Conservation (phyloP, 1,140 invertebrate species). For the Mylabris phalerata region DNA sequence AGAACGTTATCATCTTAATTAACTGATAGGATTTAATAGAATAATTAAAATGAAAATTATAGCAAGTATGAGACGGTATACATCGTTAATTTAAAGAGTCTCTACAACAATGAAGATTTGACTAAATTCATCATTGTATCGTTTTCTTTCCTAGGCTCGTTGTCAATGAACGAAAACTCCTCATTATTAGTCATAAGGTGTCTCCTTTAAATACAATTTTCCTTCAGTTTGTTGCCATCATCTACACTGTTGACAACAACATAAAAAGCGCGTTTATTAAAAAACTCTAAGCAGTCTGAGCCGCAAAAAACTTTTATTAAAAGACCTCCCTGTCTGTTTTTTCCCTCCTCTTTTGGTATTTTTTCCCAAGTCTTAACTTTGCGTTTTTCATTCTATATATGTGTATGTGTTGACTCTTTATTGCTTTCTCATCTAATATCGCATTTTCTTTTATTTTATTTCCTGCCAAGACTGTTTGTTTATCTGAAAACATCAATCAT, state of each 20-base stretch:
- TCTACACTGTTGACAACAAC: slow-evolving; percentile 9
- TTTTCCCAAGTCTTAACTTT: background rate
- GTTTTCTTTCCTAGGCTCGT: background rate
- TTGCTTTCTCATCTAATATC: slow-evolving; percentile 34
- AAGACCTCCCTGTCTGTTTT: slow-evolving; percentile 3
- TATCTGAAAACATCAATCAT: slow-evolving; percentile 36
- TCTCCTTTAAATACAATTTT: background rate
- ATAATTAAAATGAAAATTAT: too few species aligned
- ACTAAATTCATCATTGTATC: background rate
- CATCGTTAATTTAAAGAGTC: too few species aligned
- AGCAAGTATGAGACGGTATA: too few species aligned
- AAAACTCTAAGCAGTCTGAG: slow-evolving; percentile 30
- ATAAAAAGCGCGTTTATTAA: slow-evolving; percentile 31
- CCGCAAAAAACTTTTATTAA: slow-evolving; percentile 37
- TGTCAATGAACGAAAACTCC: slow-evolving; percentile 11
- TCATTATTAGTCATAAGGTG: slow-evolving; percentile 28
- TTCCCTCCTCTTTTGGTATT: background rate
- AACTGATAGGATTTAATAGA: too few species aligned
- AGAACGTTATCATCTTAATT: too few species aligned
- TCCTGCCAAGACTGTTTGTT: slow-evolving; percentile 29
- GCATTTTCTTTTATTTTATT: slow-evolving; percentile 29
- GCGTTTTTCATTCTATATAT: too few species aligned
- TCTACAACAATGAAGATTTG: background rate
- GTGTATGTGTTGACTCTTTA: slow-evolving; percentile 17
- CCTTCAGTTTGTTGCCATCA: too few species aligned